phyloP scores from a whole-genome alignment of 2,113 vertebrate species.

The Acanthochromis polyacanthus region DNA sequence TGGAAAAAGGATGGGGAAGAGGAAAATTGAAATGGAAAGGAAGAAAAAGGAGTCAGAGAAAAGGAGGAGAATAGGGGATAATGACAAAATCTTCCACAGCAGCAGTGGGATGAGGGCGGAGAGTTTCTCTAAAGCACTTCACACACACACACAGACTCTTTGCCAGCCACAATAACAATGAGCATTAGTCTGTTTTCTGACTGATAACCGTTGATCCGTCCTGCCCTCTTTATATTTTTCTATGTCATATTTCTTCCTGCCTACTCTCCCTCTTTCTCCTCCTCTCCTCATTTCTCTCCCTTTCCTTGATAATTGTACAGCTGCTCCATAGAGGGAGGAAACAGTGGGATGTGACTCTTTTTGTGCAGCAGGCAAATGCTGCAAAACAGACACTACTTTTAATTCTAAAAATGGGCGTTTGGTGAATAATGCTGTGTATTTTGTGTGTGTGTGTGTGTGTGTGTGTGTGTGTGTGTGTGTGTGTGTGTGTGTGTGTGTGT shows the following conservation, averaged over 20 bases:
- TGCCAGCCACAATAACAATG: constrained; percentile 37
- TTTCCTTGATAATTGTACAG: not conserved
- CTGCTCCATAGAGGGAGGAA: not conserved
- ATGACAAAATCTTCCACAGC: not conserved
- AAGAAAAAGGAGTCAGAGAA: not conserved
- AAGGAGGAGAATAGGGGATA: not conserved
- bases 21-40: too few species aligned
- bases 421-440: not conserved
- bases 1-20: too few species aligned
- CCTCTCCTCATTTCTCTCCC: not conserved
- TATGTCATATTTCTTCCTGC: constrained; percentile 19
- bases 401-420: not conserved
- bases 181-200: constrained; percentile 48
- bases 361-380: not conserved
- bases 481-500: not conserved
- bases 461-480: not conserved
- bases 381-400: not conserved
- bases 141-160: constrained; percentile 16
- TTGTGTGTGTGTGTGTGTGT: not conserved
- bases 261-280: not conserved
- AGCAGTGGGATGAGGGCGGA: not conserved
- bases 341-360: not conserved
- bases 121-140: not conserved
- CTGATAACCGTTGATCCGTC: constrained; percentile 56
- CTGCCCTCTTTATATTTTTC: not conserved